Conservation (phyloP, 2,888 invertebrate species). For the Germaria angustata region DNA sequence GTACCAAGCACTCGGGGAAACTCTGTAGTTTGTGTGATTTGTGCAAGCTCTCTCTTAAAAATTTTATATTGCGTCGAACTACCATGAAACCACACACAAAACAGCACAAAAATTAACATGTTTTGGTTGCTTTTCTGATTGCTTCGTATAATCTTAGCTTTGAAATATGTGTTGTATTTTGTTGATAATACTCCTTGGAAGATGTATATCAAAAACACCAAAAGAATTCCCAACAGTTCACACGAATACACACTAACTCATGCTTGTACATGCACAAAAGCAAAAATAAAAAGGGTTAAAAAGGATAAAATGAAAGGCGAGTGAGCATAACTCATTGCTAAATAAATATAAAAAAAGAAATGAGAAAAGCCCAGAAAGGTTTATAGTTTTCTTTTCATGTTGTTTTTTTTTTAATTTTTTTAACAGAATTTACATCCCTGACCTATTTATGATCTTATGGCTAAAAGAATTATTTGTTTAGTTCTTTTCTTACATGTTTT, state of each 20-base stretch:
- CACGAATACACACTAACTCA: constrained; percentile 8
- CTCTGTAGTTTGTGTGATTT: no score
- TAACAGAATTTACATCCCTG: constrained; percentile 55
- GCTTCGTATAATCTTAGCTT: neutral
- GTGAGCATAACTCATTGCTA: constrained; percentile 21
- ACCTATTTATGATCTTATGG: constrained; percentile 51
- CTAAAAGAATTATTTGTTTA: constrained; percentile 39
- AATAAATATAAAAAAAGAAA: constrained; percentile 16
- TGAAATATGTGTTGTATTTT: neutral
- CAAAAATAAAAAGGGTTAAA: neutral
- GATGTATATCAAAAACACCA: constrained; percentile 31
- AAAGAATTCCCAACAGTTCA: constrained; percentile 39
- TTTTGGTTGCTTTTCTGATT: neutral
- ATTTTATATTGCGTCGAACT: no score
- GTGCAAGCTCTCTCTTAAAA: no score
- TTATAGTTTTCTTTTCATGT: constrained; percentile 16
- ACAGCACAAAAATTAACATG: neutral
- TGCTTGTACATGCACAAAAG: neutral
- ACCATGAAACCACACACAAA: neutral
- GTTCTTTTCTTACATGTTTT: neutral
- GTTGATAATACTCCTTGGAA: constrained; percentile 25
- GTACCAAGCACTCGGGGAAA: no score
- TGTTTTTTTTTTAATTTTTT: neutral
- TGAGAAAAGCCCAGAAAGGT: neutral
- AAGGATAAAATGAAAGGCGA: constrained; percentile 44